phyloP scores from a whole-genome alignment of 2,113 vertebrate genomes.

The Lampris incognitus region DNA sequence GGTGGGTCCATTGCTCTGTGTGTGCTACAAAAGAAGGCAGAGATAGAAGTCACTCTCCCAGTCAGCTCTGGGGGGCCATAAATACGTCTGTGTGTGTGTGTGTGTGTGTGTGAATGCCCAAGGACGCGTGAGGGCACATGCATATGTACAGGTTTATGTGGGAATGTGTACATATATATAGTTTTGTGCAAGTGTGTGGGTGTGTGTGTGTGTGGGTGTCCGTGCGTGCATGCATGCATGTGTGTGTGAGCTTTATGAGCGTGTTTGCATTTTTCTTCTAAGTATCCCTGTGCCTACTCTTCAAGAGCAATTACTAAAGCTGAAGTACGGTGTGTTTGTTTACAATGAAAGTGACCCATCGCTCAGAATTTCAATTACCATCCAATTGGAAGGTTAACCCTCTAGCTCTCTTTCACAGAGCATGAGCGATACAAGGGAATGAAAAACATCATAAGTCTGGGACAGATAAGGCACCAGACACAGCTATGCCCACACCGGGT shows the following conservation, averaged over 20 bases:
- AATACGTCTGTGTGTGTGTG: neutral
- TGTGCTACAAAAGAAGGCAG: slow-evolving; percentile 55
- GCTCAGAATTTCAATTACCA: slow-evolving; percentile 75
- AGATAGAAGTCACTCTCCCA: slow-evolving; percentile 54
- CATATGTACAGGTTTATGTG: neutral
- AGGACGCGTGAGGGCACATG: neutral
- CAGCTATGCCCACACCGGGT: slow-evolving; percentile 36
- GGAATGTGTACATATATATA: neutral
- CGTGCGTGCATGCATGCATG: slow-evolving; percentile 5
- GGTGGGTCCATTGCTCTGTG: slow-evolving; percentile 52
- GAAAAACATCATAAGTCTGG: slow-evolving; percentile 37
- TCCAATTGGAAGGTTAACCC: slow-evolving; percentile 45
- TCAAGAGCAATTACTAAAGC: slow-evolving; percentile 70
- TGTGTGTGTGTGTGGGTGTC: neutral
- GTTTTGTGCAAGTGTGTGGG: neutral
- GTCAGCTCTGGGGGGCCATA: slow-evolving; percentile 35
- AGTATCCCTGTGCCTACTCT: slow-evolving; percentile 12
- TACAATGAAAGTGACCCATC: slow-evolving; percentile 70
- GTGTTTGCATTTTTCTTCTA: slow-evolving; percentile 11
- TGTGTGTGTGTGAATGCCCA: slow-evolving; percentile 27
- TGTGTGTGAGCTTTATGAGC: neutral
- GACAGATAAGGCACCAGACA: slow-evolving; percentile 44
- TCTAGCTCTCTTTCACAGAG: slow-evolving; percentile 19
- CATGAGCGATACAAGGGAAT: neutral
- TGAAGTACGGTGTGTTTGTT: slow-evolving; percentile 65